phyloP scores from a whole-genome alignment of 2,888 invertebrate species.

The Amphipoea oculea region DNA sequence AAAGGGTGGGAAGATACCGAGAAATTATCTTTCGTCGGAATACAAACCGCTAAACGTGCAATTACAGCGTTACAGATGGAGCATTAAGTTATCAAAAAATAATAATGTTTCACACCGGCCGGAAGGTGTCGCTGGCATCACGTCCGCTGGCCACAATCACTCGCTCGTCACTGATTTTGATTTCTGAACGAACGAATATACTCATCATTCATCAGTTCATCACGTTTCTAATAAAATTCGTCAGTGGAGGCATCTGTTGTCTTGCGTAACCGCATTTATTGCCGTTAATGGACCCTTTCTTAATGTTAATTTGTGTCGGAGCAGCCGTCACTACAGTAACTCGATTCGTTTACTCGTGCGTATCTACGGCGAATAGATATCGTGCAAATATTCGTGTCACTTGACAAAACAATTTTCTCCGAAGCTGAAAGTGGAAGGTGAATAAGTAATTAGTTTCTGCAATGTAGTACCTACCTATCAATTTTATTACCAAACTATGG shows the following conservation, averaged over 20 bases:
- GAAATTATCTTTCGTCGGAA: slow-evolving; percentile 88
- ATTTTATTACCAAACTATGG: background rate
- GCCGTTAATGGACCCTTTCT: slow-evolving; percentile 85
- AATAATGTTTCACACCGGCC: slow-evolving; percentile 88
- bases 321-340: slow-evolving; percentile 69
- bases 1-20: slow-evolving; percentile 89
- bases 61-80: slow-evolving; percentile 88
- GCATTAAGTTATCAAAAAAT: slow-evolving; percentile 89
- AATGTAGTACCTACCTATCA: background rate
- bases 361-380: slow-evolving; percentile 55
- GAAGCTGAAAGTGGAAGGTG: slow-evolving; percentile 20
- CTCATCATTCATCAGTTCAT: slow-evolving; percentile 84
- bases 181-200: slow-evolving; percentile 79
- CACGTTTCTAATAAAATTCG: slow-evolving; percentile 89
- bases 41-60: slow-evolving; percentile 89
- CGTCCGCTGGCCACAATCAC: slow-evolving; percentile 83
- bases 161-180: slow-evolving; percentile 82
- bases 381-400: slow-evolving; percentile 48
- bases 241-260: slow-evolving; percentile 83
- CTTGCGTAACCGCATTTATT: slow-evolving; percentile 89
- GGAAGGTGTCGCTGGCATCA: slow-evolving; percentile 87
- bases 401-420: slow-evolving; percentile 41
- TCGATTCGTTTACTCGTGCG: slow-evolving; percentile 68
- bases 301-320: slow-evolving; percentile 81
- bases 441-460: slow-evolving; percentile 40